A percentile compares a stretch with the other conserved stretches of the same genome.
Conservation (phyloP, 2,113 vertebrate species). For the Mungos mungo region DNA sequence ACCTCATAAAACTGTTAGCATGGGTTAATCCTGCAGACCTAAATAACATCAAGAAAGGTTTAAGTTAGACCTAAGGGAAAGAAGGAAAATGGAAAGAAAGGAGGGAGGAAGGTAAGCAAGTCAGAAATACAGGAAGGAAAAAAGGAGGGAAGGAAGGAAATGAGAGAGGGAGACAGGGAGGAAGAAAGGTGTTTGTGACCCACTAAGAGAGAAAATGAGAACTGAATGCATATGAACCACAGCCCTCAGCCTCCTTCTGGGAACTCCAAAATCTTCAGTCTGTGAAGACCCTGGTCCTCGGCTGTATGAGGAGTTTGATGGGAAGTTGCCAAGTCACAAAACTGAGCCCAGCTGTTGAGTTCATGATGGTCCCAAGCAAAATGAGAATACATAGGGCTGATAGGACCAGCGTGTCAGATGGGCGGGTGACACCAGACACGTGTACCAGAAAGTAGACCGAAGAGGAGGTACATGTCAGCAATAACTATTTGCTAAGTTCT, state of each 20-base stretch:
- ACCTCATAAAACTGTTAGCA: not conserved
- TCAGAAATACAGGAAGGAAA: too few relatives aligned
- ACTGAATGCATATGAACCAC: not conserved
- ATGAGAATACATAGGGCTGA: not conserved
- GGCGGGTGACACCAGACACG: not conserved
- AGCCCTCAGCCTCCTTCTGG: not conserved
- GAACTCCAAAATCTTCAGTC: not conserved
- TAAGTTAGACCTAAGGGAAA: not conserved
- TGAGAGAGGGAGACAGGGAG: too few relatives aligned
- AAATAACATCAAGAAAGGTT: not conserved
- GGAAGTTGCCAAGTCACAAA: not conserved
- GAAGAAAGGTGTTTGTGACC: not conserved
- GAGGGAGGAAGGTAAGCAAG: not conserved
- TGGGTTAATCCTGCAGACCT: not conserved
- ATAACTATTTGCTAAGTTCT: not conserved
- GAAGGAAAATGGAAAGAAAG: not conserved
- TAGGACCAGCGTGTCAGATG: not conserved
- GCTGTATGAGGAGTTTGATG: not conserved
- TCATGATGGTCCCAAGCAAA: not conserved
- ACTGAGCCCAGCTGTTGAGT: not conserved
- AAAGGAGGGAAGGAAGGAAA: accelerated
- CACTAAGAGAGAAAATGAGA: not conserved
- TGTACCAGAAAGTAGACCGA: not conserved
- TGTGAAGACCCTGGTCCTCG: not conserved
- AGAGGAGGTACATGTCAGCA: not conserved